Evolutionary conservation across 1,140 invertebrate genomes (phyloP).

Genomic region (Heliconius hermathena): DNA sequence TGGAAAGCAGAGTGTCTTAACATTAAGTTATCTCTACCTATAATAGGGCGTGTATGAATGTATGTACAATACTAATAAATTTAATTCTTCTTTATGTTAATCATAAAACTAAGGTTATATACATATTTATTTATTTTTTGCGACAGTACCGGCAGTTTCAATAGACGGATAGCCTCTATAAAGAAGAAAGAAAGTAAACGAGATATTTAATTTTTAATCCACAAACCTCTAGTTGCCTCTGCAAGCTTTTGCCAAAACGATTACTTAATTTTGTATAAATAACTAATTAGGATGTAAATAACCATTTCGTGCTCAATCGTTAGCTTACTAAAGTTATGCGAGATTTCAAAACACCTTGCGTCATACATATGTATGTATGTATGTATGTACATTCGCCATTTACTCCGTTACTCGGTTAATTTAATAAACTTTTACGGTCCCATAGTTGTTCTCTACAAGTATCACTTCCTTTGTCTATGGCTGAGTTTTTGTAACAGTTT

Average conservation of each 20-base stretch:
- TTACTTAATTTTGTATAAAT: slow-evolving; percentile 37
- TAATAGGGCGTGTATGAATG: no score
- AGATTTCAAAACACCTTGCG: slow-evolving; percentile 30
- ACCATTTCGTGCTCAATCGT: slow-evolving; percentile 27
- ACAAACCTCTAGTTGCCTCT: neutral
- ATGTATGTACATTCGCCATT: slow-evolving; percentile 10
- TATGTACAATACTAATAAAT: no score
- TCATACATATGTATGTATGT: neutral
- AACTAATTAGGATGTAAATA: slow-evolving; percentile 36
- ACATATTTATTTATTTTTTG: no score
- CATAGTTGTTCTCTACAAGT: slow-evolving; percentile 64
- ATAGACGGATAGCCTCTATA: no score
- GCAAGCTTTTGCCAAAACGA: slow-evolving; percentile 21
- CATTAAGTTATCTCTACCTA: no score
- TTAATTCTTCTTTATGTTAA: no score
- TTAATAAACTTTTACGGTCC: slow-evolving; percentile 52
- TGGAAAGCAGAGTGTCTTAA: no score
- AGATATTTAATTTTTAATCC: neutral
- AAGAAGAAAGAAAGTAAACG: neutral
- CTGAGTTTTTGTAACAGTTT: slow-evolving; percentile 40
- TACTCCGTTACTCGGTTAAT: slow-evolving; percentile 43
- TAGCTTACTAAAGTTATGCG: slow-evolving; percentile 30
- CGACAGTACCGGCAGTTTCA: no score
- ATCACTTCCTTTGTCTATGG: slow-evolving; percentile 48
- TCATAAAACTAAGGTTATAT: no score